Evolutionary conservation across 2,113 vertebrate species (phyloP), one percentile per base, ranked within the genome.

Genomic region (Theristicus caerulescens): DNA sequence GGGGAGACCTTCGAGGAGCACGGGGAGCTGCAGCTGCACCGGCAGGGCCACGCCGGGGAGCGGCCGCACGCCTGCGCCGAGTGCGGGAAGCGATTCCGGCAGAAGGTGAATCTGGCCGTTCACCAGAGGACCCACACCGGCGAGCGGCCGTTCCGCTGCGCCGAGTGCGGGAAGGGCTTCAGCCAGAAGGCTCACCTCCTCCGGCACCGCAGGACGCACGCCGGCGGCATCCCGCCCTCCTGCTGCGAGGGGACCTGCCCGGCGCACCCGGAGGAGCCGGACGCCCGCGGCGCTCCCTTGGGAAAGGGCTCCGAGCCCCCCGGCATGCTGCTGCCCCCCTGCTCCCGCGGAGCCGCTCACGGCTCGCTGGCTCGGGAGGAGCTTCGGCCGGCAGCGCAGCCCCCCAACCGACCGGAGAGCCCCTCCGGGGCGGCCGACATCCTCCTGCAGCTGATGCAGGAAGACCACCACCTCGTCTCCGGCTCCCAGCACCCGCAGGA

Each of bases 191-290:
- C 96, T 16, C 95, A 97, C 13, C 96, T 97, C 17, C 95, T 97
- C 9, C 95, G 95, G 46, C 96, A 96, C 96, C 96, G 94, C 87
- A 78, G 98, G 46, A 98, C 97, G 46, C 98, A 98, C 81, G 71
- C 96, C 1, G 91, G 95, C 7, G 95, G 73, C 92, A 2, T 91
- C 93, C 47, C 91, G 16, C 2, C 97, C 62, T 31, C 52, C 59
- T 49, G 96, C 93, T 96, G 90, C 26, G 13, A 57, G 40, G 72
- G 66, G 20, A 21, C 66, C 46, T 93, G 91, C 52, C 58, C 79
- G 0, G 65, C 65, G 0, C 85, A 93, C 73, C 80, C 9, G 5
- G 67, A 85, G 1, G 67, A 85, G 42, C 16, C 81, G 0, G 57
- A 44, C 0, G 42, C 29, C 6, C 14, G n/a, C 7, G 17, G 32